These are phyloP conservation scores for Laspeyria flexula DNA, from an alignment of 2,888 invertebrate species.

Conservation along the genomic window DNA sequence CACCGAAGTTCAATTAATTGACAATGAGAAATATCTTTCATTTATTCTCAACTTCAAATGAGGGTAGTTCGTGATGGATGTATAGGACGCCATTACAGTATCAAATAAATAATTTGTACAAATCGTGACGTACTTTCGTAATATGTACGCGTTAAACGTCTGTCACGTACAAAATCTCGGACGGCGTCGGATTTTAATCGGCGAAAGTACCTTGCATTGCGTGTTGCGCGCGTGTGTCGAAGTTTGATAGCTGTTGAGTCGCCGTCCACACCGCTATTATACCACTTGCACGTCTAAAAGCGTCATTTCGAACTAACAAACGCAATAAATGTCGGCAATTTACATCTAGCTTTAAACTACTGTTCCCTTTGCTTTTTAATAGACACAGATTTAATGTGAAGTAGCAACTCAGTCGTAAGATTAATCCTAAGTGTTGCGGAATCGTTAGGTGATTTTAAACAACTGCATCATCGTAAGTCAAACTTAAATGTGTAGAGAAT, in stretches of 20 bases:
- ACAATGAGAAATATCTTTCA: background rate
- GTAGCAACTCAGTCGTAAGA: background rate
- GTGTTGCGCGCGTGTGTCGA: slow-evolving; percentile 70
- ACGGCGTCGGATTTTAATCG: slow-evolving; percentile 71
- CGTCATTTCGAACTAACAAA: slow-evolving; percentile 49
- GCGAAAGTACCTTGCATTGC: slow-evolving; percentile 81
- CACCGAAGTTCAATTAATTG: background rate
- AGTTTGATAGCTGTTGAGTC: slow-evolving; percentile 54
- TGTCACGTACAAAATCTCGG: slow-evolving; percentile 67
- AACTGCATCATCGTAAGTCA: background rate
- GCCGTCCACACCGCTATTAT: slow-evolving; percentile 43
- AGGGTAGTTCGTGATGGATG: slow-evolving; percentile 15
- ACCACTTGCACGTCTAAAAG: slow-evolving; percentile 44
- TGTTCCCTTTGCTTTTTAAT: slow-evolving; percentile 39
- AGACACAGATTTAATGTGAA: slow-evolving; percentile 30
- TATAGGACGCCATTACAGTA: slow-evolving; percentile 28
- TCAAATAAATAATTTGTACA: slow-evolving; percentile 42
- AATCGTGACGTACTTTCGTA: slow-evolving; percentile 57
- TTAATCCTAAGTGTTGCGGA: background rate
- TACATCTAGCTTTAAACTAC: slow-evolving; percentile 46
- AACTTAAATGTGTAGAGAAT: background rate
- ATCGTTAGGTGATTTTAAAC: slow-evolving; percentile 1
- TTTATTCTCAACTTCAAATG: background rate
- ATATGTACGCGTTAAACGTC: slow-evolving; percentile 59
- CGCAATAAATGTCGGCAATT: slow-evolving; percentile 52